Base-by-base conservation (phyloP, 1,140 invertebrate species). In the Ceratina calcarata region DNA sequence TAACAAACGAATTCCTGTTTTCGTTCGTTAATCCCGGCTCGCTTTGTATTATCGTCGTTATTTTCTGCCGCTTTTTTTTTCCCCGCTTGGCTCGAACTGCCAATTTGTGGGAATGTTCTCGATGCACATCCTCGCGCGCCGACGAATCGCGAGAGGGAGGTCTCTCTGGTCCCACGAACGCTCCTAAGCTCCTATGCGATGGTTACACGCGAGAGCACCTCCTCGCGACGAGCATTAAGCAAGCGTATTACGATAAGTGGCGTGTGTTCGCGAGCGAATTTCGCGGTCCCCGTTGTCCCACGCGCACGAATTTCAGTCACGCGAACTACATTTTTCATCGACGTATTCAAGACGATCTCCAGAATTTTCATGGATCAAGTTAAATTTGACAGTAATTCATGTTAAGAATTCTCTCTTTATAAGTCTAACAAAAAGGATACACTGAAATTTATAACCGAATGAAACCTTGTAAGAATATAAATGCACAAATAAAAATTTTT, bases 151-250 rank as follows among this genome's bases (percentile, higher is more conserved):
- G 61, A 83, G 89, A 90, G 86, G 88, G 87, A 91, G 89, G 89
- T 90, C 89, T 91, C 83, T 83, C 78, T 91, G 88, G 86, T 90
- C 91, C 90, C 90, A 90, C 91, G 90, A 89, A 86, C 84, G 85
- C 83, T 82, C 86, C 88, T 57, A 45, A 45, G n/a, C 55, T 16
- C n/a, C 32, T 10, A 15, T 53, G 86, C 86, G 87, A 81, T 88
- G 80, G 87, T 87, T 83, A 87, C 90, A 91, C 89, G 89, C 90
- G 83, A 90, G 62, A 51, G 57, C 62, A 55, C 62, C 81, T 86
- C 81, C 81, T 83, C 82, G 75, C 86, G 84, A 86, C 89, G 87
- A 86, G 87, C 88, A 87, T 89, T 90, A 90, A 87, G 86, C 65
- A 85, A 86, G 83, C 86, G 85, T 87, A 45, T 45, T 87, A 89